Conservation (phyloP, 2,888 invertebrate species). For the Pachydiplax longipennis region DNA sequence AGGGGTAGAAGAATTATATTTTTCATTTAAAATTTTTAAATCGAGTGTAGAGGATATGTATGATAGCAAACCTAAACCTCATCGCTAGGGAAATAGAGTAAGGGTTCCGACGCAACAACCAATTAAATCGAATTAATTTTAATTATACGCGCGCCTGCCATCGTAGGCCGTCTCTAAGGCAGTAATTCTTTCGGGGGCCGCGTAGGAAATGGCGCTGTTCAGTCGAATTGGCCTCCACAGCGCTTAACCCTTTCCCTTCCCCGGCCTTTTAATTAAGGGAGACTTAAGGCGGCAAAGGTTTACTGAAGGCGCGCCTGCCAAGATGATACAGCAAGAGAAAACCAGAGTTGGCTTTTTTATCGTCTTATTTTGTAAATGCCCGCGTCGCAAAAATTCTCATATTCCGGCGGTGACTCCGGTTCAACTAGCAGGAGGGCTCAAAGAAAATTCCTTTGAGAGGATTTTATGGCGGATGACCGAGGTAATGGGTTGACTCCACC, state of each 20-base stretch:
- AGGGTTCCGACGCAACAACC: too few species aligned
- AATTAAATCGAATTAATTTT: too few species aligned
- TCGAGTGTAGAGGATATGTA: too few species aligned
- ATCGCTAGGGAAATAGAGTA: too few species aligned
- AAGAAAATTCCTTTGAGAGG: neutral
- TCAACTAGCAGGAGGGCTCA: neutral
- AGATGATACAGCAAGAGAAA: neutral
- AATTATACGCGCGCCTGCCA: too few species aligned
- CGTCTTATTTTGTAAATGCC: neutral
- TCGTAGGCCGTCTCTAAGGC: too few species aligned
- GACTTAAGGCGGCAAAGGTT: neutral
- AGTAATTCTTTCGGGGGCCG: too few species aligned
- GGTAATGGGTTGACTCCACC: neutral
- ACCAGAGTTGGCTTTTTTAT: neutral
- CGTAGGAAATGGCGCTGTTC: too few species aligned
- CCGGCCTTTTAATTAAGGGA: slow-evolving; percentile 16
- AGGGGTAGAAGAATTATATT: too few species aligned
- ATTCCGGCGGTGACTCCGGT: neutral
- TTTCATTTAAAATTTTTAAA: too few species aligned
- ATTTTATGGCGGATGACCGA: neutral
- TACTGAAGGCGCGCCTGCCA: neutral
- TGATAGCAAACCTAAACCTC: too few species aligned
- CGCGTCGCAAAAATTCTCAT: neutral
- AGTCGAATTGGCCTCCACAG: neutral
- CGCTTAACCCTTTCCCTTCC: neutral